These are phyloP conservation scores for Campylorhamphus procurvoides DNA, from an alignment of 2,113 vertebrate genomes.

Conservation along the genomic window DNA sequence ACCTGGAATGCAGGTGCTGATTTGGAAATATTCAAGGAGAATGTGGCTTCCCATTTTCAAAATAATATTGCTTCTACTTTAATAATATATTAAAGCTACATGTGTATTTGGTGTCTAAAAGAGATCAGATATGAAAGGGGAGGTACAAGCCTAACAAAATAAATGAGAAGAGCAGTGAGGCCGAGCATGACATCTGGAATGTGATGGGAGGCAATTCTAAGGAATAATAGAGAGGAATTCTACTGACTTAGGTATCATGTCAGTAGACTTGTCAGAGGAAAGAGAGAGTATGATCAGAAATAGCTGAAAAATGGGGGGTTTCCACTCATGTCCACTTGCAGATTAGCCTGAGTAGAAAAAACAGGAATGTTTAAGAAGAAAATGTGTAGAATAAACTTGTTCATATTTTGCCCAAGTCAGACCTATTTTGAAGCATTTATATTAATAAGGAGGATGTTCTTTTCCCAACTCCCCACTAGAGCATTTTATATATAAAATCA, in stretches of 20 bases:
- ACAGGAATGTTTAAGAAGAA: background rate
- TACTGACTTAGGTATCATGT: background rate
- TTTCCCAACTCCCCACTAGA: background rate
- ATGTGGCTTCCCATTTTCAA: background rate
- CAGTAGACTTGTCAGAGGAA: background rate
- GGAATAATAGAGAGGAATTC: background rate
- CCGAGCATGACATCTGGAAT: background rate
- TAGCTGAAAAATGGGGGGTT: background rate
- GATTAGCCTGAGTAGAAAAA: background rate
- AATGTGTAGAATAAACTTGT: background rate
- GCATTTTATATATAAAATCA: background rate
- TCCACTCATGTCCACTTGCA: background rate
- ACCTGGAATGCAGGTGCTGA: background rate
- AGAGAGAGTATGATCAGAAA: background rate
- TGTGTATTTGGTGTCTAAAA: background rate
- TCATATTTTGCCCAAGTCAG: background rate
- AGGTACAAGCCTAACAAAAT: background rate
- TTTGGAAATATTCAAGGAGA: background rate
- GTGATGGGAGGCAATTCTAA: background rate
- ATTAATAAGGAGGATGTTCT: background rate
- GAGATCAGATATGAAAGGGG: background rate
- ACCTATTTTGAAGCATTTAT: background rate
- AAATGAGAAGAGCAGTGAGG: background rate
- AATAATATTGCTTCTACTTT: background rate
- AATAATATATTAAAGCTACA: background rate